Evolutionary conservation across 2,888 invertebrate species (phyloP), one percentile per base, ranked within the genome.

Genomic region (Stenolophus ochropezus): DNA sequence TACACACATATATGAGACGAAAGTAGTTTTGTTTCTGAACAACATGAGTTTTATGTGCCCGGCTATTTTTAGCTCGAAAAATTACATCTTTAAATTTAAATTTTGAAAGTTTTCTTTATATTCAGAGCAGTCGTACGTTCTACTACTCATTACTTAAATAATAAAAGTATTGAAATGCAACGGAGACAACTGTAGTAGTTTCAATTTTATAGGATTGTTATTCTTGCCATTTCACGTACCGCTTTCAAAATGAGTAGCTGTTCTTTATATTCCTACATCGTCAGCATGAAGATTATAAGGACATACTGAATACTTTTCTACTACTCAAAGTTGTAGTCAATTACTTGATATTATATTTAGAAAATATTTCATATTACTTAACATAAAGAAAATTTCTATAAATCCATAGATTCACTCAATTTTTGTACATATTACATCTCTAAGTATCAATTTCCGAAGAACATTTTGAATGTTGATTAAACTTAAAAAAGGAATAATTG

Each of bases 21-120:
- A 73, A 75, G 75, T 75, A 75, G 75, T 75, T 75, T 75, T 75
- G 53, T 51, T 75, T 51, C 75, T 27, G 73, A 73, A 69, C 73
- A 73, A 73, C 49, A 73, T 20, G 73, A 73, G 23, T 73, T 73
- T 73, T 73, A 49, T 73, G 49, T 73, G 47, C 21, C 73, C 47
- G 47, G n/a, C 49, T 49, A 73, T 73, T 73, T 49, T 73, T 73
- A 21, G 47, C 14, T 49, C 47, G 49, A 5, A 49, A 73, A 73
- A 73, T 73, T 73, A 49, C 49, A 47, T 73, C 23, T 23, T 49
- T 73, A 73, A 73, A 73, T 73, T 49, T 73, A 49, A 47, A 49
- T 73, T 73, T 73, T 73, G 14, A 33, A 69, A 69, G 33, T 69
- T 69, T 58, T 33, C 65, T 33, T 69, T 33, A 69, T 33, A 33